Evolutionary conservation across 1,140 invertebrate genomes (phyloP), one percentile per base, ranked within the genome.

Genomic region (Drosophila athabasca): DNA sequence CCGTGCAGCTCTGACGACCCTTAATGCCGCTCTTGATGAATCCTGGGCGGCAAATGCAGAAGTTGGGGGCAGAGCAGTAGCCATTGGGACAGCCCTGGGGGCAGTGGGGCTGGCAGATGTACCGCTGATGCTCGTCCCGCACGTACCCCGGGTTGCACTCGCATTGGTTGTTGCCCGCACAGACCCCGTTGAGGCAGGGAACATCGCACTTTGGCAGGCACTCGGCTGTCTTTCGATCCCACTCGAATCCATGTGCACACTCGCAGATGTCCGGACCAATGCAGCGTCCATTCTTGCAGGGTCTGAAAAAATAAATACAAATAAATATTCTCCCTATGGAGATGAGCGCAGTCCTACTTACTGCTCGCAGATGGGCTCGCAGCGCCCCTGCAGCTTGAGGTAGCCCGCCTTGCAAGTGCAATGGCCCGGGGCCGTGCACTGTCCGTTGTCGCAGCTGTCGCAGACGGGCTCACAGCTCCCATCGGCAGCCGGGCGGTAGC

Each of bases 1-100:
- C 91, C 6, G 95, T 89, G 77, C 95, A 96, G 13, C 87, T 91
- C 50, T 95, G 93, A 22, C 93, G 93, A 0, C 95, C 95, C 85
- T 95, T 96, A 2, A 94, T 93, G 50, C 95, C 94, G 73, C 95
- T 94, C 76, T 95, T 95, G 57, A 93, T 91, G 78, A 92, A 95
- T 13, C 94, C 94, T 0, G 90, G 90, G 60, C 93, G 92, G 70
- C 94, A 95, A 29, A 93, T 91, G 78, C 94, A 95, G 48, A 93
- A 92, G 76, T 94, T 93, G 3, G 94, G 94, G 1, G 91, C 92
- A 4, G 93, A 93, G 75, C 94, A 95, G 26, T 93, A 92, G 3
- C 94, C 94, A 74, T 95, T 94, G 26, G 92, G 91, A 74, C 95
- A 95, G 1, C 94, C 94, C 24, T 93, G 92, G 2, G 94, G 92